phyloP scores from a whole-genome alignment of 2,113 vertebrate species.

The Caretta caretta region DNA sequence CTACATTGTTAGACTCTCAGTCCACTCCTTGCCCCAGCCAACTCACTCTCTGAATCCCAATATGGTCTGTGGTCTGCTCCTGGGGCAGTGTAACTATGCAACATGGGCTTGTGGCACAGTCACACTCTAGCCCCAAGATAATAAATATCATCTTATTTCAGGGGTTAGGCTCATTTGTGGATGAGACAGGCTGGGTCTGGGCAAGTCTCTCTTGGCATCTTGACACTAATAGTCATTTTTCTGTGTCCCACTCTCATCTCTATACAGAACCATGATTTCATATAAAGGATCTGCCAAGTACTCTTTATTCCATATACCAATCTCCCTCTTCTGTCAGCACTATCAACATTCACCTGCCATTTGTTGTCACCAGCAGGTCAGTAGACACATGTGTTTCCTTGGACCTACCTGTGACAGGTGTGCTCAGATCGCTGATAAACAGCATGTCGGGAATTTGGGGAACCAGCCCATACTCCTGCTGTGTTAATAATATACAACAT shows the following conservation, averaged over 20 bases:
- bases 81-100: not conserved
- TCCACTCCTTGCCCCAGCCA: not conserved
- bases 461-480: not conserved
- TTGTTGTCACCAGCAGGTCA: not conserved
- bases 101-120: not conserved
- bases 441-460: not conserved
- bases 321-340: not conserved
- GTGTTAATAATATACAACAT: not conserved
- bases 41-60: not conserved
- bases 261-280: not conserved
- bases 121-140: not conserved
- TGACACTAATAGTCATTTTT: not conserved
- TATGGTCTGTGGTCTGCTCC: not conserved
- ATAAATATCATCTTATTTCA: not conserved
- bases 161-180: not conserved
- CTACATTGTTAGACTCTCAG: not conserved
- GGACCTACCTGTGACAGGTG: not conserved
- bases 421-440: not conserved
- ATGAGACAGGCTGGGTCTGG: not conserved
- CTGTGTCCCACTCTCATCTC: not conserved
- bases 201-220: not conserved
- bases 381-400: not conserved
- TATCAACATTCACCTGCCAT: not conserved
- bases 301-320: not conserved
- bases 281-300: not conserved